Evolutionary conservation across 1,140 invertebrate genomes (phyloP).

Genomic region (Camponotus pennsylvanicus): DNA sequence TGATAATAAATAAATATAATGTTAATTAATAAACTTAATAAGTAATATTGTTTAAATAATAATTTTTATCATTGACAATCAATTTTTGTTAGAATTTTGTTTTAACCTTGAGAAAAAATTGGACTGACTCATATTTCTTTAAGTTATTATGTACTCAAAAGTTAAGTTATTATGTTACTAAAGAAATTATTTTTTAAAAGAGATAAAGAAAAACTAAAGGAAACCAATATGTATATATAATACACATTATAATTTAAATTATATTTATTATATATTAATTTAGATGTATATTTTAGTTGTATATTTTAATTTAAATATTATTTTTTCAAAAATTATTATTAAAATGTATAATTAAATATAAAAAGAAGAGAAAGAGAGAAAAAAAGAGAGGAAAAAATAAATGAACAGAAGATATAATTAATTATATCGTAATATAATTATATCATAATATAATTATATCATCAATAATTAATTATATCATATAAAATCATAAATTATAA

Average conservation of each 20-base stretch:
- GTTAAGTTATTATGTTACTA: no score
- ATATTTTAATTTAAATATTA: no score
- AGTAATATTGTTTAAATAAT: not conserved
- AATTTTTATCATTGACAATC: not conserved
- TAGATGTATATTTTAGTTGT: no score
- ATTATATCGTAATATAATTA: no score
- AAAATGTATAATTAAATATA: constrained; percentile 9
- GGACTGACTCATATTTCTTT: no score
- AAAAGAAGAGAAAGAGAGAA: not conserved
- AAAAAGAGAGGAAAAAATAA: no score
- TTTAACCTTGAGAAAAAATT: not conserved
- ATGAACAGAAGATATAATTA: no score
- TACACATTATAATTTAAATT: not conserved
- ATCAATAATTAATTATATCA: constrained; percentile 3
- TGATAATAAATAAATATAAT: not conserved
- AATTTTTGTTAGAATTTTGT: not conserved
- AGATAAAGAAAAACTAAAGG: no score
- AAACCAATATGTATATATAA: not conserved
- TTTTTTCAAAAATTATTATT: not conserved
- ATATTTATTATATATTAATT: not conserved
- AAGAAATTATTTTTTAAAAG: no score
- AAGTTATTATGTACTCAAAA: no score
- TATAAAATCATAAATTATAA: not conserved
- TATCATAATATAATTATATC: no score
- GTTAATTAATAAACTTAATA: not conserved